Base-by-base conservation (phyloP, 2,797 vertebrate species). In the Lemur catta region DNA sequence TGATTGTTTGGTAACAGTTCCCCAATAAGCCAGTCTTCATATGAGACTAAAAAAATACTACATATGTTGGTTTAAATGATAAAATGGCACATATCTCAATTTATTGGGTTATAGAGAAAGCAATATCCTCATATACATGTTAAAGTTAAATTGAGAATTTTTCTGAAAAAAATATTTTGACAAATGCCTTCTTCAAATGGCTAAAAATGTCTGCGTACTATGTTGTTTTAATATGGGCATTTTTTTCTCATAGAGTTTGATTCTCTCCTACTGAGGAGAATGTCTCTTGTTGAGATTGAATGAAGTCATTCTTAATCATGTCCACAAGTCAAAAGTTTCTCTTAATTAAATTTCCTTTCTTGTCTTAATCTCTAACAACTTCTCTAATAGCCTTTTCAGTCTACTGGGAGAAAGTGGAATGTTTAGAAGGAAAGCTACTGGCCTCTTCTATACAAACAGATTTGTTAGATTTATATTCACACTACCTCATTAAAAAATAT, bases 1-100 rank as follows among this genome's bases (percentile, higher is more conserved):
- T 72, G 94, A 98, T 91, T 97, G 75, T 94, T 95, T 88, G 81
- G 24, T 96, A 93, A 95, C 76, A 95, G 94, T 96, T 92, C 89
- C 61, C 78, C 84, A 97, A 94, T 95, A 97, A 98, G 26, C 35
- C 12, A 2, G 12, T 89, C 57, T 97, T 97, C 41, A 93, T 81
- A 94, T 93, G 69, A 76, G 18, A 13, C 7, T 95, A 57, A 63
- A 84, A 65, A 97, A 92, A 79, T 79, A 30, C 1, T 82, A 30
- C 50, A 48, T 75, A 94, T 46, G 30, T 65, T 82, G 69, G 43
- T 75, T 93, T 59, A 92, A 96, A 86, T 93, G 22, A 63, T 59
- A 93, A 13, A 43, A 61, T 96, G 33, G 57, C 50, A 81, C 2
- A 2, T 65, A 7, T 88, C 75, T 93, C 46, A 84, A 93, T 90